Evolutionary conservation across 2,888 invertebrate species (phyloP), one percentile per base, ranked within the genome.

Genomic region (Drosophila diplacantha): DNA sequence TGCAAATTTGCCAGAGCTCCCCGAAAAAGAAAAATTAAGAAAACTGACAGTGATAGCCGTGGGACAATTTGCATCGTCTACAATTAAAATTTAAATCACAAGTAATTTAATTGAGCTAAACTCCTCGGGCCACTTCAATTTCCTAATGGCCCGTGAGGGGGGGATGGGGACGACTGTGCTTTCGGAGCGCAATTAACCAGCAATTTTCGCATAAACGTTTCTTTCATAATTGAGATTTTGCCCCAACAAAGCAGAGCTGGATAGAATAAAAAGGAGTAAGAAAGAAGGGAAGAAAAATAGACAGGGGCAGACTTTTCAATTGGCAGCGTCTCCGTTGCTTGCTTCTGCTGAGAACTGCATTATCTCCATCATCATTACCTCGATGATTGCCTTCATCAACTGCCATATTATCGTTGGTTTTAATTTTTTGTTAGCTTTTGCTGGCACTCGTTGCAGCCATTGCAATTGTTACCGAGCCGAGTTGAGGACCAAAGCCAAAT

Each of bases 161-260:
- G 24, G 14, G 20, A 8, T 46, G 31, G 60, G 20, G 47, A 22
- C 6, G 47, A 16, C 18, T 26, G 43, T 29, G 24, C 38, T 32
- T 49, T 32, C 22, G 62, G 38, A 53, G 68, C 52, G 69, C 83
- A 82, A 82, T 78, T 78, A 78, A 78, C 83, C 73, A 77, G 78
- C 83, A 74, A 82, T 78, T 78, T 78, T 78, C 78, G 82, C 82
- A 78, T 82, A 78, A 78, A 73, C 83, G 83, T 80, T 82, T 73
- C 65, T 50, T 60, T 74, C 80, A 72, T 80, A 82, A 76, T 74
- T 80, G 72, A 69, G 74, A 61, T 38, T 58, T 32, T 55, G 31
- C 46, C 34, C 34, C 24, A 43, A 39, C 51, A 57, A 56, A 35
- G 44, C 39, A 54, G 62, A 50, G 49, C 41, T 55, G 39, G 59